These are phyloP conservation scores for Erpetoichthys calabaricus DNA, from an alignment of 2,797 vertebrate genomes.

Conservation along the genomic window DNA sequence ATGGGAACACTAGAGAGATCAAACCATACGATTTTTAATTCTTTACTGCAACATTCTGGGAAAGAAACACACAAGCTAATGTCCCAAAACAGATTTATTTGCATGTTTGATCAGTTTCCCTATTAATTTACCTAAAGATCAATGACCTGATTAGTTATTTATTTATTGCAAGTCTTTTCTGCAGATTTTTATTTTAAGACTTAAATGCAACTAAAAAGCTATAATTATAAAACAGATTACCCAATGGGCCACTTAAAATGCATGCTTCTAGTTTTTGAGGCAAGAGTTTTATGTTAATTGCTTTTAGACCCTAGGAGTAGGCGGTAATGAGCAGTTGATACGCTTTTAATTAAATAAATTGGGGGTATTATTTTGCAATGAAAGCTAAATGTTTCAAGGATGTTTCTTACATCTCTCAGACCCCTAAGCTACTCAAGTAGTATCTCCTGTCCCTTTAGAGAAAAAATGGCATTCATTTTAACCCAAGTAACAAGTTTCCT, in stretches of 20 bases:
- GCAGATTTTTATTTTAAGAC: no score
- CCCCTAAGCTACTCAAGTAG: no score
- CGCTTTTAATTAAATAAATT: neutral
- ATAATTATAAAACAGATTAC: neutral
- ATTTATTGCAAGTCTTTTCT: no score
- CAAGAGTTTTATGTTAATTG: neutral
- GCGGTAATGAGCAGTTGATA: neutral
- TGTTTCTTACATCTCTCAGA: neutral
- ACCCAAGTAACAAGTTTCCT: no score
- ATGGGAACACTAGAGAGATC: neutral
- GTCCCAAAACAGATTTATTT: neutral
- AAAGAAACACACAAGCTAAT: neutral
- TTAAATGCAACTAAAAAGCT: neutral
- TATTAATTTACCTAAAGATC: neutral
- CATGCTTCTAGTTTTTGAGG: neutral
- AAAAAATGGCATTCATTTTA: no score
- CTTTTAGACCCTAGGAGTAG: neutral
- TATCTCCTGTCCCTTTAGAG: no score
- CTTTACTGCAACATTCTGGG: no score
- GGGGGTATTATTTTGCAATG: neutral
- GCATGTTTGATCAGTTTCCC: neutral
- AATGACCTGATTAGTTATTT: neutral
- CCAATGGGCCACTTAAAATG: neutral
- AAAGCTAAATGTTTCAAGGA: neutral
- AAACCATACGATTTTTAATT: neutral